phyloP scores from a whole-genome alignment of 2,888 invertebrate genomes.

The Pristionchus mayeri region DNA sequence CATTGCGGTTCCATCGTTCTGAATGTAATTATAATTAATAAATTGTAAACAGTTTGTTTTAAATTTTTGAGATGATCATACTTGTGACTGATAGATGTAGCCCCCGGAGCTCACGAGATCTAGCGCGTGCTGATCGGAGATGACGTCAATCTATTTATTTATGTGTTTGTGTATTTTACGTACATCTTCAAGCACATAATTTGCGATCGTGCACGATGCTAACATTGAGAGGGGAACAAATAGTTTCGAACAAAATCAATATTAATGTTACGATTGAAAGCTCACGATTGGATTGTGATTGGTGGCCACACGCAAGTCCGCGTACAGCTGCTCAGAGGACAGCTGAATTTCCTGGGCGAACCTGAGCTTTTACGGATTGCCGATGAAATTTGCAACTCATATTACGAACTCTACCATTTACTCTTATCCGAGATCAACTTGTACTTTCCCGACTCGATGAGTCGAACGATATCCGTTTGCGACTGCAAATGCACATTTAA shows the following conservation, averaged over 20 bases:
- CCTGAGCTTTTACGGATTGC: background rate
- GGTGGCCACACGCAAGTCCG: background rate
- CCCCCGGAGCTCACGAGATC: background rate
- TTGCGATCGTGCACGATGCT: no score
- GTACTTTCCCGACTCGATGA: background rate
- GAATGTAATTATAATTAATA: no score
- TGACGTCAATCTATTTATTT: background rate
- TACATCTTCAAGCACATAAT: no score
- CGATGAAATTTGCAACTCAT: background rate
- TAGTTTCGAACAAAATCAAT: no score
- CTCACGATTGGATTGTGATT: slow-evolving; percentile 4
- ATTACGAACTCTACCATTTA: background rate
- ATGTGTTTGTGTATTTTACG: no score
- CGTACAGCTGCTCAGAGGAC: slow-evolving; percentile 5
- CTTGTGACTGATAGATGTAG: slow-evolving; percentile 24
- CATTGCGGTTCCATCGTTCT: background rate
- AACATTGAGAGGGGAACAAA: no score
- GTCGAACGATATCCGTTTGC: no score
- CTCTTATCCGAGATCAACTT: slow-evolving; percentile 25
- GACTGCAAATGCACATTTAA: no score
- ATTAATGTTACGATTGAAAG: no score
- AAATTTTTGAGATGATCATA: background rate
- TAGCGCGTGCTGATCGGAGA: background rate
- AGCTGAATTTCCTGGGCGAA: slow-evolving; percentile 17
- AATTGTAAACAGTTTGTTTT: no score